Percentiles rank a stretch among this genome's conserved stretches.
Evolutionary conservation across 1,140 invertebrate species (phyloP).

Genomic region (Trialeurodes vaporariorum): DNA sequence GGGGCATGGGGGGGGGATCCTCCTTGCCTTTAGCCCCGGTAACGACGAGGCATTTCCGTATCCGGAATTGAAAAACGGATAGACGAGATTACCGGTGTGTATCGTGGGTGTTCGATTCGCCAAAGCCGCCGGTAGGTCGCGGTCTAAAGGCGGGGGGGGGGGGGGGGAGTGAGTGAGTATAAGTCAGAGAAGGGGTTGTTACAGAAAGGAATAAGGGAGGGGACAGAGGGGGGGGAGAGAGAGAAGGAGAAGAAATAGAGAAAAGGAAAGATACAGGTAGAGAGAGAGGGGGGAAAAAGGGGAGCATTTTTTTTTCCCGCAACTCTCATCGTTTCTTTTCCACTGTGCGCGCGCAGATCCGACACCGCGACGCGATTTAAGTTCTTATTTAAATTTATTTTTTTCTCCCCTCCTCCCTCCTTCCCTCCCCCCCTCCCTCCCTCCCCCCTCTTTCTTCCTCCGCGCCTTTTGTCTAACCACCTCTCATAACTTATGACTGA

Average conservation of each 20-base stretch:
- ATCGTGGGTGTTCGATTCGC: too few species aligned
- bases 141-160: not conserved
- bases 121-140: too few species aligned
- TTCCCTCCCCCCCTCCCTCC: not conserved
- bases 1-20: too few species aligned
- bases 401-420: conserved; percentile 2
- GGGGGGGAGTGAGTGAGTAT: not conserved
- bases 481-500: conserved; percentile 2
- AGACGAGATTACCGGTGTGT: too few species aligned
- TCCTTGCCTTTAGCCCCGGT: too few species aligned
- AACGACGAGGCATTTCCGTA: too few species aligned
- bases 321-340: not conserved
- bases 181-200: not conserved
- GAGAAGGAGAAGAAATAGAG: not conserved
- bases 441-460: too few species aligned
- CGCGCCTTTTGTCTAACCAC: not conserved
- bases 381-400: not conserved
- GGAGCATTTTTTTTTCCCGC: not conserved
- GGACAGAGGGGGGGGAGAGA: not conserved
- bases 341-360: not conserved
- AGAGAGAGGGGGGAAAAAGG: not conserved
- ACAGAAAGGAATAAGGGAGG: too few species aligned
- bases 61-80: too few species aligned
- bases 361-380: not conserved
- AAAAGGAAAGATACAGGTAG: not conserved